phyloP scores from a whole-genome alignment of 2,888 invertebrate species.

The Anthrax anthrax region DNA sequence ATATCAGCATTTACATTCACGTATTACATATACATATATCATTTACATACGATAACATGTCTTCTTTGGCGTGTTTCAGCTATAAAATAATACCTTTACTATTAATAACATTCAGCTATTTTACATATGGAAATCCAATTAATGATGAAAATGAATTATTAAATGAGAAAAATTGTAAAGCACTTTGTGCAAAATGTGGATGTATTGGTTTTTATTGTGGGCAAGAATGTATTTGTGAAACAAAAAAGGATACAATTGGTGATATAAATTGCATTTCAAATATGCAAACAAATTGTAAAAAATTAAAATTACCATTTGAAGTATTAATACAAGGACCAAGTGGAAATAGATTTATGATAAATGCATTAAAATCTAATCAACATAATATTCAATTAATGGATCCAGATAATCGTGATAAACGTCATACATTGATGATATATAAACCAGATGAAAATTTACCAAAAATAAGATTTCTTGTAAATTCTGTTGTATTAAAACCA shows the following conservation, averaged over 20 bases:
- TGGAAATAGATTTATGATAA: conserved; percentile 26
- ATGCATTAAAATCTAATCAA: conserved; percentile 27
- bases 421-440: conserved; percentile 28
- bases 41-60: too few species aligned
- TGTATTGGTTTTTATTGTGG: conserved; percentile 34
- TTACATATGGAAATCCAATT: not conserved
- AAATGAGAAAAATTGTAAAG: conserved; percentile 24
- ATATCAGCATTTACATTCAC: too few species aligned
- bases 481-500: not conserved
- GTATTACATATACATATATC: too few species aligned
- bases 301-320: conserved; percentile 25
- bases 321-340: conserved; percentile 32
- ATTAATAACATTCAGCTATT: not conserved
- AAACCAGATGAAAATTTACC: conserved; percentile 15
- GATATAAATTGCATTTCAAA: conserved; percentile 27
- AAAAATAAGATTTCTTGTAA: not conserved
- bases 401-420: conserved; percentile 13
- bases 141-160: conserved; percentile 20
- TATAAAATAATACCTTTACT: too few species aligned
- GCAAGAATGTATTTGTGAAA: conserved; percentile 35
- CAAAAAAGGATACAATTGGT: conserved; percentile 23
- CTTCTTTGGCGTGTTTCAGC: too few species aligned
- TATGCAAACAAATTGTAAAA: conserved; percentile 25
- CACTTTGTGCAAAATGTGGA: conserved; percentile 28
- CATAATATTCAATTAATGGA: not conserved